Evolutionary conservation across 2,888 invertebrate genomes (phyloP), one percentile per base, ranked within the genome.

Genomic region (Dicranocentrus wangi): DNA sequence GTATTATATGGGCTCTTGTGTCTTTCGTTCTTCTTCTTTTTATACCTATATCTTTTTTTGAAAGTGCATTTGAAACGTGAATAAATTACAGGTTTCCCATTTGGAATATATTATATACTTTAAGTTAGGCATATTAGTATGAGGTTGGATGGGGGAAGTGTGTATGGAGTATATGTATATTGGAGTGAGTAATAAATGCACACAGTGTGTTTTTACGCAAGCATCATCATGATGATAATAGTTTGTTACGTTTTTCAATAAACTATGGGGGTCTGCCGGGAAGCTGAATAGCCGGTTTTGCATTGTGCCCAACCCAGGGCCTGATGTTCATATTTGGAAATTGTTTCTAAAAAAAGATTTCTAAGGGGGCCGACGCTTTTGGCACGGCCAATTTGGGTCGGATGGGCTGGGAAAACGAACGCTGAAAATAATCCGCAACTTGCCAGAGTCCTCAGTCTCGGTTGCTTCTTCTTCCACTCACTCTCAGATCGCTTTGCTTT

Each of bases 291-390:
- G 80, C 80, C 73, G 69, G 80, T 81, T 81, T 81, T 81, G 73
- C 80, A 81, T 81, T 68, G 61, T 69, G 73, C 73, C 68, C 73
- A 73, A 80, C 68, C 80, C 80, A 81, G 80, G 80, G 73, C 80
- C 80, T 94, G 83, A 85, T 85, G 85, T 82, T 85, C 85, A 85
- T 85, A 85, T 85, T 85, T 83, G 85, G 85, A 85, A 85, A 85
- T 81, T 85, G 85, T 85, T 82, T 85, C 85, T 85, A 85, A 85
- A 85, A 85, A 85, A 85, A 85, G 85, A 85, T 82, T 81, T 81
- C 82, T 82, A 81, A 82, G 83, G 84, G 83, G 81, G 81, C 81
- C 81, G 81, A 81, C 81, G 83, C 78, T 84, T 85, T 85, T 85
- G 85, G 85, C 83, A 83, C 76, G 77, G 77, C 79, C 81, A 83